A percentile compares a stretch with the other conserved stretches of the same genome.
These are phyloP conservation scores for Colinus virginianus DNA, from an alignment of 2,113 vertebrate genomes.

Conservation along the genomic window DNA sequence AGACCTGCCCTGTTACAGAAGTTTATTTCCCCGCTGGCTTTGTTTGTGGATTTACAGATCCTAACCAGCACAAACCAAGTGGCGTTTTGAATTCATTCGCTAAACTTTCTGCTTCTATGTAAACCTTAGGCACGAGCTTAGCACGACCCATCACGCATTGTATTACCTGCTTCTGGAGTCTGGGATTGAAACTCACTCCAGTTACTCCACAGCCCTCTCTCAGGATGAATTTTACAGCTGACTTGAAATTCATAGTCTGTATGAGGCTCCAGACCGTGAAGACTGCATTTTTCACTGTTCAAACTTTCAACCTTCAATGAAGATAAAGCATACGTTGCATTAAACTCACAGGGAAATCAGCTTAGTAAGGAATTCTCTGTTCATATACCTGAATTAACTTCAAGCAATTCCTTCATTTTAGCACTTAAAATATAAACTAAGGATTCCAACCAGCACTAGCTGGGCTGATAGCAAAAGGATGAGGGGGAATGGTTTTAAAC, in stretches of 20 bases:
- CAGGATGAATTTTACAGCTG: constrained; percentile 66
- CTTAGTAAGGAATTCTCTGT: rapidly evolving
- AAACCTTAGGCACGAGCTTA: rapidly evolving
- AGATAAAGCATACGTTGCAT: rapidly evolving
- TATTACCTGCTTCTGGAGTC: constrained; percentile 75
- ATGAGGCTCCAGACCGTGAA: constrained; percentile 70
- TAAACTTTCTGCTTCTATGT: neutral
- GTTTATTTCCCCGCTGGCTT: neutral
- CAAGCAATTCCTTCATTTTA: rapidly evolving
- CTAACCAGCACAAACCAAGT: neutral
- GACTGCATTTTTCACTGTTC: neutral
- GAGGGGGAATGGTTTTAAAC: too few species aligned
- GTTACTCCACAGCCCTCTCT: constrained; percentile 76
- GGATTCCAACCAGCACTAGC: rapidly evolving
- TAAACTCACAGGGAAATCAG: rapidly evolving
- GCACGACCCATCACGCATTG: rapidly evolving
- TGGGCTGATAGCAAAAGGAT: too few species aligned
- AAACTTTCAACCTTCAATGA: constrained; percentile 48
- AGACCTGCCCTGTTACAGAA: neutral
- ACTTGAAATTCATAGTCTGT: constrained; percentile 77
- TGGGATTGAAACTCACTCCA: constrained; percentile 29
- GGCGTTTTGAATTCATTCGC: rapidly evolving
- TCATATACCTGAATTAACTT: neutral
- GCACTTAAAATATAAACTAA: neutral
- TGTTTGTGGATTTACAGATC: rapidly evolving